These are phyloP conservation scores for Cosmopolites sordidus DNA, from an alignment of 2,888 invertebrate genomes.

Conservation along the genomic window DNA sequence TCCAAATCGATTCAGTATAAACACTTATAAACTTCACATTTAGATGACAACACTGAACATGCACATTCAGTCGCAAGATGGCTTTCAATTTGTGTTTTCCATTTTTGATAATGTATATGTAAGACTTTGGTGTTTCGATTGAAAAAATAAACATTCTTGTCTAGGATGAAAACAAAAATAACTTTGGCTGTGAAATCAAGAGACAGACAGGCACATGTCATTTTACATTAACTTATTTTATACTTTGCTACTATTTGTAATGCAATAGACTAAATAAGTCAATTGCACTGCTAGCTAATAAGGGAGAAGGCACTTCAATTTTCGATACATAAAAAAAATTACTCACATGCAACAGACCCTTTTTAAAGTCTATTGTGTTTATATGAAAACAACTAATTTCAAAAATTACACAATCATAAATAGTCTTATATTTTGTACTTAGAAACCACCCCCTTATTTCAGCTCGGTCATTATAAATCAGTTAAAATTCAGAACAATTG, in stretches of 20 bases:
- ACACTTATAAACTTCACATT: conserved; percentile 24
- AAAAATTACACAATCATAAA: too few relatives aligned
- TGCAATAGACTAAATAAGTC: not conserved
- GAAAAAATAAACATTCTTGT: conserved; percentile 9
- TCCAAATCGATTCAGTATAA: conserved; percentile 28
- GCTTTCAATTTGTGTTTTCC: conserved; percentile 11
- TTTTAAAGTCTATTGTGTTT: too few relatives aligned
- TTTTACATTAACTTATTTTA: too few relatives aligned
- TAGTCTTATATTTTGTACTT: not conserved
- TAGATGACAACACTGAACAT: conserved; percentile 21
- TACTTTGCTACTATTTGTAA: not conserved
- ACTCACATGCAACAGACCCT: too few relatives aligned
- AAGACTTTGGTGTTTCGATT: conserved; percentile 21
- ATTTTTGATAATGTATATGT: not conserved
- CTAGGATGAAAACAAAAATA: conserved; percentile 6
- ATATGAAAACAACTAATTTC: too few relatives aligned
- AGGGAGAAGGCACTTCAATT: conserved; percentile 19
- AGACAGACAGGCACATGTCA: conserved; percentile 12
- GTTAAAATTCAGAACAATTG: too few relatives aligned
- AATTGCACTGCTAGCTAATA: not conserved
- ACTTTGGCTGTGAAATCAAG: conserved; percentile 11
- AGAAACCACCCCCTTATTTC: not conserved
- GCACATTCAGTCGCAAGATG: conserved; percentile 14
- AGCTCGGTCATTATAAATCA: not conserved
- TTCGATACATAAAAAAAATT: too few relatives aligned